Base-by-base conservation (phyloP, 2,888 invertebrate species). In the Cephus pulcher region DNA sequence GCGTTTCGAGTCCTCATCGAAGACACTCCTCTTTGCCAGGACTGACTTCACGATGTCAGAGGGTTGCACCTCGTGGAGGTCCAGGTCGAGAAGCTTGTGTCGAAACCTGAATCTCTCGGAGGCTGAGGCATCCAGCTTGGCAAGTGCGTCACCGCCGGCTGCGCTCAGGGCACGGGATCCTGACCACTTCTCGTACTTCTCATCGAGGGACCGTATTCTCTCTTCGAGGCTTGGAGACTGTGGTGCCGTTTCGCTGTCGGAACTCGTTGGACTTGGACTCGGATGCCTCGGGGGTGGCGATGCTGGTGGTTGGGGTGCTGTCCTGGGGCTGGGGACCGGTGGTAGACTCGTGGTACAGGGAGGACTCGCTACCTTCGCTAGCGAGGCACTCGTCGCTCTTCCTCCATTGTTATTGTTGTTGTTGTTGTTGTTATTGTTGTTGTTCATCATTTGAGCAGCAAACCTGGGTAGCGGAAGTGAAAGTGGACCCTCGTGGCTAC, bases 1-100 rank as follows among this genome's bases (percentile, higher is more conserved):
- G 68, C 99, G 94, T 92, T 98, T 98, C 70, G 96, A 95, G 91
- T 99, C 99, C 91, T 98, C 98, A 90, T 99, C 99, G 92, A 99
- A 98, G 77, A 99, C 97, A 76, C 98, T 98, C 82, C 96, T 95
- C 91, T 97, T 97, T 9, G 98, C 97, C 87, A 98, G 93, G 86
- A 99, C 94, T 34, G 97, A 97, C 88, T 97, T 97, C 69, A 98
- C 97, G 87, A 98, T 98, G 87, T 98, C 98, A 34, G 98, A 98
- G 0, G 98, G 98, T 90, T 98, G 97, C 80, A 96, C 94, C 88
- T 96, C 95, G 87, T 95, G 95, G 80, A 96, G 94, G 89, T 97
- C 96, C 80, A 97, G 93, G 86, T 97, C 96, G 71, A 97, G 93
- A 77, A 97, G 93, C 86, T 96, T 95, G 87, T 96, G 96, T 33